Percentiles rank a stretch among this genome's conserved stretches.
phyloP scores from a whole-genome alignment of 2,888 invertebrate genomes.

The Scaptomyza cyrtandrae region DNA sequence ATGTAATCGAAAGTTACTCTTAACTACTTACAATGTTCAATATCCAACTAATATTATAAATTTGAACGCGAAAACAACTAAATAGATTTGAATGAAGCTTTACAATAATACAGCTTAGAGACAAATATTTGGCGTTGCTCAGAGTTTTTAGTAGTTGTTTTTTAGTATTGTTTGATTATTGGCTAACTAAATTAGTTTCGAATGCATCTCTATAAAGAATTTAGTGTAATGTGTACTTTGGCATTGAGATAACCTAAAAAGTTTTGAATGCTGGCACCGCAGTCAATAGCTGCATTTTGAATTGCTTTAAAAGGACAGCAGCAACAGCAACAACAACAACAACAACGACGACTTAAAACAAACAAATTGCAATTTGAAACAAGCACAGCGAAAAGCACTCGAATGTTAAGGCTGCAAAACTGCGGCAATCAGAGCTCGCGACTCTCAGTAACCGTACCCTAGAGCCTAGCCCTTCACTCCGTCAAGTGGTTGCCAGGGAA shows the following conservation, averaged over 20 bases:
- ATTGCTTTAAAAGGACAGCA: constrained; percentile 19
- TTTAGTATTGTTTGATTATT: too few species aligned
- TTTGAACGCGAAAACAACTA: too few species aligned
- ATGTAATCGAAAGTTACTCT: too few species aligned
- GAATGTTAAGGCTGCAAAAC: constrained; percentile 41
- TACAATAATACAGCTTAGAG: too few species aligned
- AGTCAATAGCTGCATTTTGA: constrained; percentile 17
- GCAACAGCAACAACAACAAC: neutral
- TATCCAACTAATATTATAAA: too few species aligned
- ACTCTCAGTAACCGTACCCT: neutral
- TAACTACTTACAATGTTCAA: too few species aligned
- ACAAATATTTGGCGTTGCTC: too few species aligned
- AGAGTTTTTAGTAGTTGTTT: too few species aligned
- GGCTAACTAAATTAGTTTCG: too few species aligned
- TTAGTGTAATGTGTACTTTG: neutral
- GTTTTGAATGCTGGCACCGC: constrained; percentile 6
- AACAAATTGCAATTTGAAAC: constrained; percentile 47
- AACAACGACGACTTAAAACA: constrained; percentile 2
- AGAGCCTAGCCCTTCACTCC: neutral
- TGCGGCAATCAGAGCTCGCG: constrained; percentile 8
- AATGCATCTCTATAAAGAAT: too few species aligned
- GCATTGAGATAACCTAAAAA: neutral
- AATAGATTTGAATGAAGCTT: too few species aligned
- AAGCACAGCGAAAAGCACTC: constrained; percentile 30
- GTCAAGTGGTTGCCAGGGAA: constrained; percentile 10